phyloP scores from a whole-genome alignment of 2,797 vertebrate genomes.

The Heliangelus exortis region DNA sequence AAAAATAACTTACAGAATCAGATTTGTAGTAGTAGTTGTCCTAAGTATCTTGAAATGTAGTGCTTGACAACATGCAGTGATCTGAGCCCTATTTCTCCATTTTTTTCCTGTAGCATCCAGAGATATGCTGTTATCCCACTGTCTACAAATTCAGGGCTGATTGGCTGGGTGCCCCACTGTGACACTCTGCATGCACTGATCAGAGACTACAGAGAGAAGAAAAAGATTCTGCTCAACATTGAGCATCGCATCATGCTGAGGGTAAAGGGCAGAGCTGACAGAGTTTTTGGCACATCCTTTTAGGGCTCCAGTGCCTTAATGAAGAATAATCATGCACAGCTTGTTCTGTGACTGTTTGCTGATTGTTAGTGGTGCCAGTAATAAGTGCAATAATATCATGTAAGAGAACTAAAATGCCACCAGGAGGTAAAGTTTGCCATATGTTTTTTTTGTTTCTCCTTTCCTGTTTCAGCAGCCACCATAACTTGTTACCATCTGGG shows the following conservation, averaged over 20 bases:
- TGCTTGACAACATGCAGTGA: not conserved
- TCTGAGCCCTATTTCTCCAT: not conserved
- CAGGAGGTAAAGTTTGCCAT: not conserved
- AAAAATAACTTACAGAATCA: not conserved
- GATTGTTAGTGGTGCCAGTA: not conserved
- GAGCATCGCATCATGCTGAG: slow-evolving; percentile 99
- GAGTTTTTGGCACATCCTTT: not conserved
- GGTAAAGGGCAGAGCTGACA: slow-evolving; percentile 75
- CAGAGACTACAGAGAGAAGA: slow-evolving; percentile 98
- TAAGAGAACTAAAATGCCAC: not conserved
- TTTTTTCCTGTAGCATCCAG: slow-evolving; percentile 86
- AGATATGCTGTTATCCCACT: slow-evolving; percentile 96
- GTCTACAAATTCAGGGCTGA: slow-evolving; percentile 97
- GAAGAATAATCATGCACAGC: not conserved
- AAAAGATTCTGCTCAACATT: slow-evolving; percentile 98
- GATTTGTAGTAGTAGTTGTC: not conserved
- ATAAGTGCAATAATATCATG: not conserved
- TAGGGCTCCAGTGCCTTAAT: not conserved
- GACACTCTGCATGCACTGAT: slow-evolving; percentile 97
- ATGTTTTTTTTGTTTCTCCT: not conserved
- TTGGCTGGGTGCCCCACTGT: slow-evolving; percentile 99
- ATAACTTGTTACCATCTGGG: not conserved
- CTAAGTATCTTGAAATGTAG: not conserved
- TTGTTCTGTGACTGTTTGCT: not conserved
- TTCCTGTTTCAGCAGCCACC: slow-evolving; percentile 3